Evolutionary conservation across 92 coral and sea anemone species (phyloP), one percentile per base, ranked within the genome.

Genomic region (Epizoanthus stellaris): DNA sequence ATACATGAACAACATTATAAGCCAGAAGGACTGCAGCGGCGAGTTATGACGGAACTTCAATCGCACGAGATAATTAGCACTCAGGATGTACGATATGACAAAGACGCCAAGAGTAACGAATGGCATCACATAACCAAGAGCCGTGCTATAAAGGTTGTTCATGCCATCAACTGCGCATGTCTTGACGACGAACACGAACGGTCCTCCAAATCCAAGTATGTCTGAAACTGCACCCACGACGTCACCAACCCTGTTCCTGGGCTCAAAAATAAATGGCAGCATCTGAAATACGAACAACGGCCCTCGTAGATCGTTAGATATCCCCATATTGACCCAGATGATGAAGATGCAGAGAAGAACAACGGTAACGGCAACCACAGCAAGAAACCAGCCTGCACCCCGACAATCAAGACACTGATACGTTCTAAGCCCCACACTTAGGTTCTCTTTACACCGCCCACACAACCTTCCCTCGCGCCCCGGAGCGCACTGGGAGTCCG

Each of bases 201-300:
- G 98, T 4, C 96, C 92, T 23, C 98, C 98, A 65, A 95, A 97
- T 16, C 90, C 91, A 40, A 95, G 84, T 3, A 93, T 36, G 74
- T 92, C 86, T 0, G 92, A 74, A 42, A 93, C 70, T 49, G 85
- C 62, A 56, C 52, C 34, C 6, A 95, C 92, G 1, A 89, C 68
- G 30, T 86, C 66, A 15, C 96, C 98, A 39, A 92, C 93, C 12
- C 64, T 62, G 61, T 86, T 87, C 43, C 86, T 87, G 5, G 95
- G 95, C 45, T 85, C 81, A 61, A 95, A 89, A 38, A 97, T 74
- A 60, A 95, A 92, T n/a, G 99, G 98, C 36, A 97, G 95, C 69
- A 97, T 92, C 75, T 97, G 99, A 76, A 97, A 95, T 69, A 94
- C 93, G 85, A 97, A 97, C 57, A 97, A 85, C 36, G 99, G 97